Conservation (phyloP, 2,113 vertebrate species). For the Oreochromis tanganicae region DNA sequence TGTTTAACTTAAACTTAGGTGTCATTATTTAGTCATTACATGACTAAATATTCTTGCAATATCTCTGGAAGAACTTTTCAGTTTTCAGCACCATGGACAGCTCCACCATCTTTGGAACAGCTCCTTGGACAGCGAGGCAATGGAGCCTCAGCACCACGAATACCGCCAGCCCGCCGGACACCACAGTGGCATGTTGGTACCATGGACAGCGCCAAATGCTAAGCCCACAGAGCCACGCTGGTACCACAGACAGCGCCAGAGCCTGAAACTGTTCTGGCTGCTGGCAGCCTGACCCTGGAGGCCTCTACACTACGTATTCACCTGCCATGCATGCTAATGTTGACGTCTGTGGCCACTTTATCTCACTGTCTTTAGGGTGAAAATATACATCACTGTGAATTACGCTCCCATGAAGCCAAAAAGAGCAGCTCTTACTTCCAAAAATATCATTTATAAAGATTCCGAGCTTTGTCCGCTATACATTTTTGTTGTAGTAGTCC, state of each 20-base stretch:
- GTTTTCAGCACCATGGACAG: neutral
- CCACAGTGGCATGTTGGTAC: neutral
- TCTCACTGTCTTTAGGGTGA: neutral
- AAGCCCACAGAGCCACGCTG: neutral
- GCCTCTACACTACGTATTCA: neutral
- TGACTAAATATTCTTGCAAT: neutral
- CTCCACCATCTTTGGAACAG: neutral
- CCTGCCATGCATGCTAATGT: neutral
- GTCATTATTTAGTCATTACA: neutral
- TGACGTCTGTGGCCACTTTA: neutral
- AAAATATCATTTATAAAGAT: neutral
- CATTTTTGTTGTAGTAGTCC: neutral
- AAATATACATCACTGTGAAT: neutral
- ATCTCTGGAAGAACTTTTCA: neutral
- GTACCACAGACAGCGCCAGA: slow-evolving; percentile 5
- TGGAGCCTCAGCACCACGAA: neutral
- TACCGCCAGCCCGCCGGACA: neutral
- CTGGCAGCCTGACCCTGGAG: neutral
- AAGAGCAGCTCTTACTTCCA: neutral
- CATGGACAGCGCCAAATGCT: neutral
- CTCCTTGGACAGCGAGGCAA: neutral
- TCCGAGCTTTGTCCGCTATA: neutral
- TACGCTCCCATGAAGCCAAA: neutral
- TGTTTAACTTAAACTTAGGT: neutral
- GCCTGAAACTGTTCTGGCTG: neutral